Percentiles rank a stretch among this genome's conserved stretches.
Evolutionary conservation across 2,888 invertebrate species (phyloP).

Genomic region (Cryptocephalus moraei): DNA sequence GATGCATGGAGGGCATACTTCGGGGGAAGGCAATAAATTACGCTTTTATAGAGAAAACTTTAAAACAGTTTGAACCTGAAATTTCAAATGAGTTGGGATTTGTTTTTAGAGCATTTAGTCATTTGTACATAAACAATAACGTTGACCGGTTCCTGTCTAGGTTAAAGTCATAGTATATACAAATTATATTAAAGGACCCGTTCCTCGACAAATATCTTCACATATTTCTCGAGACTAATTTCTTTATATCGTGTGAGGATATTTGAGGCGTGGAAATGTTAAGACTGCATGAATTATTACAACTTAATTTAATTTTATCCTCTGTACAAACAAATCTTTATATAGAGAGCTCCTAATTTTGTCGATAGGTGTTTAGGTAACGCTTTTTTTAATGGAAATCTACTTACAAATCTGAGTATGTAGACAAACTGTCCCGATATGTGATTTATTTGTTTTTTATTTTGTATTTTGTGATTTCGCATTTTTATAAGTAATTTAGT

Average conservation of each 20-base stretch:
- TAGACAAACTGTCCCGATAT: constrained; percentile 1
- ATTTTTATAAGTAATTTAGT: constrained; percentile 5
- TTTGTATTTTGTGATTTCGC: constrained; percentile 6
- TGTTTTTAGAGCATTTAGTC: constrained; percentile 10
- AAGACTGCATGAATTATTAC: no score
- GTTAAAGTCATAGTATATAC: constrained; percentile 11
- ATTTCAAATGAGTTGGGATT: constrained; percentile 1
- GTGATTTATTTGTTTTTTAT: constrained; percentile 2
- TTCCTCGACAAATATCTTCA: neutral
- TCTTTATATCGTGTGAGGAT: no score
- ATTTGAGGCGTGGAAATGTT: no score
- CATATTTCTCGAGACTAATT: no score
- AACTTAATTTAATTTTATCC: no score
- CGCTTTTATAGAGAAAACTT: constrained; percentile 30
- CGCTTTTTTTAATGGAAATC: neutral
- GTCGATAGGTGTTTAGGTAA: no score
- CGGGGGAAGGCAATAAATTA: constrained; percentile 39
- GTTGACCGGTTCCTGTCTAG: constrained; percentile 10
- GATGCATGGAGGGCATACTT: constrained; percentile 16
- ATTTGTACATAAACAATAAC: constrained; percentile 16
- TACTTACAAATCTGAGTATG: neutral
- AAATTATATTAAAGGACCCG: constrained; percentile 6
- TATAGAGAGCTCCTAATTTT: neutral
- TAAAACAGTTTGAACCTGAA: constrained; percentile 7
- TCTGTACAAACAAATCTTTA: neutral